Evolutionary conservation across 2,888 invertebrate genomes (phyloP), one percentile per base, ranked within the genome.

Genomic region (Yponomeuta sedellus): DNA sequence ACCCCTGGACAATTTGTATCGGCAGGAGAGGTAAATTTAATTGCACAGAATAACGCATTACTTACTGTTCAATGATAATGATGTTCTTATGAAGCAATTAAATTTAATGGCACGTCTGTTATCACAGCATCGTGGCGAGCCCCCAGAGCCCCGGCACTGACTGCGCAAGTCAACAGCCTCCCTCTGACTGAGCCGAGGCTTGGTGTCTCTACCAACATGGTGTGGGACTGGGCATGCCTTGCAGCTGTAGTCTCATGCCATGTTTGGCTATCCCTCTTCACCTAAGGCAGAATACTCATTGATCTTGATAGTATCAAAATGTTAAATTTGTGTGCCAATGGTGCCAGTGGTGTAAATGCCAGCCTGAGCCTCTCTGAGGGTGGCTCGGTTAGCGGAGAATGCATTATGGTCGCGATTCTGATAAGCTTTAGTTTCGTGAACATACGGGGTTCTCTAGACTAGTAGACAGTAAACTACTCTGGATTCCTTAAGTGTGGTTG

Each of bases 391-490:
- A 74, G 75, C 78, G 81, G 90, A 87, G 91, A 87, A 85, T 75
- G 73, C 80, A 75, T 81, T 88, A 85, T 88, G 88, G 71, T 78
- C 80, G 79, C 76, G 82, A 85, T 77, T 56, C 57, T 25, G 77
- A 34, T 8, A 34, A 6, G 34, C 67, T 1, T 39, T 16, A 16
- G 71, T 77, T 80, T 89, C 80, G 80, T 83, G 79, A 75, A 74
- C 86, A 85, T 89, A 85, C 74, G 71, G 80, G 75, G 78, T 88
- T 88, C 90, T 90, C 88, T 85, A 83, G 85, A 87, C 87, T 85
- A 80, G 78, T 86, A 84, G 79, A 78, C 77, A 78, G 76, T 82
- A 80, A 81, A 85, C 86, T 83, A 77, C 78, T 75, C 81, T 77
- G 68, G 69, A 77, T 80, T 83, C 78, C 85, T 84, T 76, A 70